Evolutionary conservation across 2,888 invertebrate species (phyloP), one percentile per base, ranked within the genome.

Genomic region (Cheilosia scutellata): DNA sequence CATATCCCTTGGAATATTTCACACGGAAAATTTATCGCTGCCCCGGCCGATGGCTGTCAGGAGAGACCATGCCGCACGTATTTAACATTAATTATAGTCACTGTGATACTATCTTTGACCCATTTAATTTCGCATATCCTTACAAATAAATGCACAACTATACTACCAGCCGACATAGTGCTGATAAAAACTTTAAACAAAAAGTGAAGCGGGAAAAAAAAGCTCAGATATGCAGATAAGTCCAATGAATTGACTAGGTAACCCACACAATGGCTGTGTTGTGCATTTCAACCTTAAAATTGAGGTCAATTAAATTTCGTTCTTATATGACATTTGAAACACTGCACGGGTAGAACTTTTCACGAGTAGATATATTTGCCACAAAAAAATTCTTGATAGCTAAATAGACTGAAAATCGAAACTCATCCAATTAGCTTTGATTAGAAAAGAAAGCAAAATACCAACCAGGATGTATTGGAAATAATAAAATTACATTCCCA

Each of bases 241-340:
- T 79, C 62, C 79, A 79, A 84, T 79, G 75, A 84, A 84, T 79
- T 79, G 80, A 80, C 80, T 60, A 76, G 66, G 40, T 63, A 82
- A 58, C 49, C 20, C 40, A 47, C 44, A 68, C 9, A 20, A 71
- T 51, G 40, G 16, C 63, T 62, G 74, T 76, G 74, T 76, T 76
- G 63, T 65, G 40, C 47, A 2, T 49, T 63, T 65, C 58, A 71
- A 65, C 31, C 58, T 27, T n/a, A 49, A 75, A 80, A 80, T 76
- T 71, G 60, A 65, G 84, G 84, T 80, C 84, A 84, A 80, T 84
- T 84, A 71, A 80, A 80, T 80, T 80, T 65, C 9, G 25, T 51
- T 78, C 65, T 55, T 44, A 44, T 58, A 55, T 77, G 82, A 77
- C 71, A 57, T 78, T 68, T 63, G 42, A 16, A n/a, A 42, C n/a